A percentile compares a stretch with the other conserved stretches of the same genome.
Evolutionary conservation across 2,113 vertebrate genomes (phyloP).

Genomic region (Chrysochloris asiatica): DNA sequence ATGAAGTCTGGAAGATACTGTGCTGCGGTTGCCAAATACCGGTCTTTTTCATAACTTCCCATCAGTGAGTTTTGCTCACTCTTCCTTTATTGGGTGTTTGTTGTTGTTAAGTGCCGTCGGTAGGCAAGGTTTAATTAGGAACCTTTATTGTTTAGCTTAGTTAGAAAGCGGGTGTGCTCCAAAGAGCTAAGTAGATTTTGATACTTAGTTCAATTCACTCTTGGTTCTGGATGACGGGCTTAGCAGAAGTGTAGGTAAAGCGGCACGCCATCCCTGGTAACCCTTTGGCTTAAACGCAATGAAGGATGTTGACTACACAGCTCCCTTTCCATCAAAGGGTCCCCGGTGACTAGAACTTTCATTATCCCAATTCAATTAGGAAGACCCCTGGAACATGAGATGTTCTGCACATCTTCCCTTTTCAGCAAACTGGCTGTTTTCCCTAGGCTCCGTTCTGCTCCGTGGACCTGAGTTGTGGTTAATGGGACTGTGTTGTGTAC

Average conservation of each 20-base stretch:
- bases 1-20: neutral
- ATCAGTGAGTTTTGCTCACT: conserved; percentile 44
- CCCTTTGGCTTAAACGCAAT: neutral
- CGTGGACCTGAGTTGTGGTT: conserved; percentile 58
- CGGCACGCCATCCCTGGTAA: no score
- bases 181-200: neutral
- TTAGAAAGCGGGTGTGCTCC: neutral
- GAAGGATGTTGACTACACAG: neutral
- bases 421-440: neutral
- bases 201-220: neutral
- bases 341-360: neutral
- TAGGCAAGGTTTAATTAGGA: neutral
- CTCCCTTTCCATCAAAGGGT: neutral
- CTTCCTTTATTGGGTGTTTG: neutral
- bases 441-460: conserved; percentile 60
- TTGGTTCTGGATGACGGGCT: neutral
- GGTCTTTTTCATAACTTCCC: neutral
- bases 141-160: neutral
- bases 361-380: conserved; percentile 65
- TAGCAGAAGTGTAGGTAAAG: neutral
- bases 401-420: neutral
- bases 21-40: neutral
- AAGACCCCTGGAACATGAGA: neutral
- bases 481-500: conserved; percentile 65
- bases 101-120: no score